Conservation (phyloP, 1,140 invertebrate species). For the Condylostylus longicornis region DNA sequence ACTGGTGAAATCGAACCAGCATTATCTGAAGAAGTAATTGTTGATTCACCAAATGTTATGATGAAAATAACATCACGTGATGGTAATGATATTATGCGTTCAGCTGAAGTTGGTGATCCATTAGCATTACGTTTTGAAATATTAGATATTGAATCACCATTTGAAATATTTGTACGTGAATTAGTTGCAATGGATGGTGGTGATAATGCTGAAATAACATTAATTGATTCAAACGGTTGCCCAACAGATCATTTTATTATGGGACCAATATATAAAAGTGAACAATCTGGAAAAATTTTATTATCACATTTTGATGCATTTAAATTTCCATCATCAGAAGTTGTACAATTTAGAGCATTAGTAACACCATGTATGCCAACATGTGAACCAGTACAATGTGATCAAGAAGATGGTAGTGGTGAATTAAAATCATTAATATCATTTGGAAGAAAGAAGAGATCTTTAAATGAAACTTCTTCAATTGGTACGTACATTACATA, state of each 20-base stretch:
- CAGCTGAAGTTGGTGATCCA: conserved; percentile 73
- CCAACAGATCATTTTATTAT: conserved; percentile 85
- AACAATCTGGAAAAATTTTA: conserved; percentile 59
- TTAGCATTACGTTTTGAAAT: conserved; percentile 82
- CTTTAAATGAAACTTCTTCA: conserved; percentile 13
- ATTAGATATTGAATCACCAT: conserved; percentile 76
- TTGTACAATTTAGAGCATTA: conserved; percentile 84
- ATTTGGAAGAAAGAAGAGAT: conserved; percentile 43
- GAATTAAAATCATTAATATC: conserved; percentile 62
- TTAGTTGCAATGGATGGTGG: conserved; percentile 87
- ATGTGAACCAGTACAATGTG: conserved; percentile 80
- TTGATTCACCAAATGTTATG: conserved; percentile 81
- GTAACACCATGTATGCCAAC: conserved; percentile 85
- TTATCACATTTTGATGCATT: conserved; percentile 90
- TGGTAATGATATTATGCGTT: conserved; percentile 56
- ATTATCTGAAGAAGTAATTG: conserved; percentile 67
- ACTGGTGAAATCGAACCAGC: conserved; percentile 67
- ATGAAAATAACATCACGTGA: conserved; percentile 77
- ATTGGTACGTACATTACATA: no score
- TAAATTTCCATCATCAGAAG: conserved; percentile 87
- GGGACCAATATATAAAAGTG: conserved; percentile 70
- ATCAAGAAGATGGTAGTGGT: conserved; percentile 59
- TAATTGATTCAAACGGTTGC: conserved; percentile 83
- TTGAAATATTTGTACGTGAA: conserved; percentile 88
- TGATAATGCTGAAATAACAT: conserved; percentile 77